Conservation (phyloP, 2,797 vertebrate species). For the Urosaurus nigricauda region DNA sequence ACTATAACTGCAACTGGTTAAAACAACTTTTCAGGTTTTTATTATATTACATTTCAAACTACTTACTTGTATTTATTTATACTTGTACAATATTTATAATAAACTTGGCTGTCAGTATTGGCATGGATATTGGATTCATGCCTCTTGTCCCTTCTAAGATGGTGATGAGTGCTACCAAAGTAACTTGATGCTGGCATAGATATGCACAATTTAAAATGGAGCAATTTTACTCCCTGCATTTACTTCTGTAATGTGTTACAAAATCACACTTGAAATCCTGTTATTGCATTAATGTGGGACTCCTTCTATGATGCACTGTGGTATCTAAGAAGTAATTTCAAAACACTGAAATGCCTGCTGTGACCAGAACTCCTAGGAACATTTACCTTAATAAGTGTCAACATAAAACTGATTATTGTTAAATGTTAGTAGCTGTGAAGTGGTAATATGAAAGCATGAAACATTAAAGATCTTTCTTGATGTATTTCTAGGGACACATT, state of each 20-base stretch:
- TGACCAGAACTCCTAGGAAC: conserved; percentile 4
- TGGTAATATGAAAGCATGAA: neutral
- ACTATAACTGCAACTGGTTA: neutral
- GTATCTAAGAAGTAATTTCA: neutral
- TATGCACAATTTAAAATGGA: neutral
- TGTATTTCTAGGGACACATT: neutral
- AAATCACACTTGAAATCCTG: neutral
- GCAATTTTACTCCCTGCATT: neutral
- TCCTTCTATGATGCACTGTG: neutral
- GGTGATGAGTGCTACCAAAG: neutral
- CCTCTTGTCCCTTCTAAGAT: neutral
- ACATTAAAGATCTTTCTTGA: neutral
- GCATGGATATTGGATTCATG: neutral
- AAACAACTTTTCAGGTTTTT: neutral
- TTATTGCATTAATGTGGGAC: neutral
- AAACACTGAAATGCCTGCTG: conserved; percentile 2
- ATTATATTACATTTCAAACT: too few relatives aligned
- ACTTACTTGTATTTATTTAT: too few relatives aligned
- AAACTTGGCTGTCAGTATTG: neutral
- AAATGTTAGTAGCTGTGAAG: conserved; percentile 1
- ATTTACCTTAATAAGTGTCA: conserved; percentile 21
- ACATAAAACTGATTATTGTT: neutral
- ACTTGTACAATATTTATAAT: too few relatives aligned
- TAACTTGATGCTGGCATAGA: neutral
- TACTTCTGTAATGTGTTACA: neutral